Percentiles rank a stretch among this genome's conserved stretches.
phyloP scores from a whole-genome alignment of 2,888 invertebrate genomes.

The Scaptomyza caliginosa region DNA sequence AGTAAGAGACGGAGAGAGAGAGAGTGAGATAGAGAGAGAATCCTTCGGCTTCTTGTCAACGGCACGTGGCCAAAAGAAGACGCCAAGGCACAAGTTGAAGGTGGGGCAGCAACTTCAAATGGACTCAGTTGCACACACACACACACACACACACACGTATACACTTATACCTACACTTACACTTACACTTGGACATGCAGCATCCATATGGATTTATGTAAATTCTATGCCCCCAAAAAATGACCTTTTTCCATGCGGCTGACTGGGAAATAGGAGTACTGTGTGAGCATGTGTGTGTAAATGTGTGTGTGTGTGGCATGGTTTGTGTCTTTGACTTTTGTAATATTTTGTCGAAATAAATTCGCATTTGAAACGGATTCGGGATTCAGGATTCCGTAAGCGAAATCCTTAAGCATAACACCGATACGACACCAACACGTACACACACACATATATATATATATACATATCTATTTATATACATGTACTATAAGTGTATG shows the following conservation, averaged over 20 bases:
- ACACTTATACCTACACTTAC: constrained; percentile 14
- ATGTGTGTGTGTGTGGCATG: constrained; percentile 13
- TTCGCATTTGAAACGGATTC: constrained; percentile 83
- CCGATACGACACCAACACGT: constrained; percentile 43
- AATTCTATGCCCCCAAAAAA: constrained; percentile 78
- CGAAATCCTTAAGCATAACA: constrained; percentile 81
- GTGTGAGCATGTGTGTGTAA: neutral
- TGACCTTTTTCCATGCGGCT: constrained; percentile 78
- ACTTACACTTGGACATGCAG: constrained; percentile 41
- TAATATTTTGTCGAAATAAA: constrained; percentile 82
- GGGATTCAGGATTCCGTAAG: constrained; percentile 75
- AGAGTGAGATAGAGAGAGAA: constrained; percentile 7
- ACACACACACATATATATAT: constrained; percentile 27
- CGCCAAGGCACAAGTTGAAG: constrained; percentile 23
- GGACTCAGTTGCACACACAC: constrained; percentile 50
- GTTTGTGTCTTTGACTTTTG: constrained; percentile 81
- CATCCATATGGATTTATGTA: constrained; percentile 83
- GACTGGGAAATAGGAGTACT: neutral
- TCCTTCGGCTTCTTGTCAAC: constrained; percentile 44
- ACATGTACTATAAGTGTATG: constrained; percentile 37
- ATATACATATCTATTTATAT: constrained; percentile 8
- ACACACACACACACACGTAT: constrained; percentile 25
- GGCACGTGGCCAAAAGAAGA: constrained; percentile 58
- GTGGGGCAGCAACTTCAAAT: constrained; percentile 49
- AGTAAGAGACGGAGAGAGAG: neutral